Evolutionary conservation across 1,140 invertebrate species (phyloP).

Genomic region (Littorina saxatilis): DNA sequence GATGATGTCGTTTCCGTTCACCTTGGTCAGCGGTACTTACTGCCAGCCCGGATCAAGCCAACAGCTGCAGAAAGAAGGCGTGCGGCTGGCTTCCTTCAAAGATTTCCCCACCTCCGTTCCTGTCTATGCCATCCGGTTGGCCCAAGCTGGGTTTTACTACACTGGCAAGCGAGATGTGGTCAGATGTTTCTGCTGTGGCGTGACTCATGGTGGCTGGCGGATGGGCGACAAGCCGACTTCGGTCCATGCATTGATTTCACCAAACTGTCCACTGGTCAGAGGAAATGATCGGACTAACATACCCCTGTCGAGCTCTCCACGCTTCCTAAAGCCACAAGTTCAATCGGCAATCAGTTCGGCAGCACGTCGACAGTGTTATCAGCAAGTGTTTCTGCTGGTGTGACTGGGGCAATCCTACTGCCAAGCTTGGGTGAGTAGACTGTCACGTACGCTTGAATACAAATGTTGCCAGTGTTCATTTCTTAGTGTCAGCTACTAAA

Average conservation of each 20-base stretch:
- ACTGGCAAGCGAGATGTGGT: slow-evolving; percentile 33
- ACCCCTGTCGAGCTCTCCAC: too few species aligned
- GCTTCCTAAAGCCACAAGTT: neutral
- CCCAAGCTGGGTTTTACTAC: slow-evolving; percentile 47
- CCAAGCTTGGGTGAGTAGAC: too few species aligned
- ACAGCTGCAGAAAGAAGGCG: slow-evolving; percentile 14
- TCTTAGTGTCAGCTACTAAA: too few species aligned
- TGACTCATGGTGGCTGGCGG: slow-evolving; percentile 36
- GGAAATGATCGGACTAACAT: slow-evolving; percentile 6
- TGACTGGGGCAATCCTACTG: too few species aligned
- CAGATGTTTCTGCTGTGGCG: slow-evolving; percentile 43
- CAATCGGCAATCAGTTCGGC: neutral
- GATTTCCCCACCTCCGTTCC: slow-evolving; percentile 32
- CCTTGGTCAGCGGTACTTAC: slow-evolving; percentile 1
- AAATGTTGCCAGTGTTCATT: too few species aligned
- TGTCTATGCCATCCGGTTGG: slow-evolving; percentile 34
- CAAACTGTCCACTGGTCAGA: slow-evolving; percentile 32
- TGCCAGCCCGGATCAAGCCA: neutral
- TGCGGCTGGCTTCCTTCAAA: slow-evolving; percentile 38
- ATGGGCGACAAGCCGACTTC: slow-evolving; percentile 36
- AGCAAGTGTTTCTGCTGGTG: too few species aligned
- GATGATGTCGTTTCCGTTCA: too few species aligned
- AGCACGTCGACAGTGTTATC: slow-evolving; percentile 4
- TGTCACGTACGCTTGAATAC: too few species aligned
- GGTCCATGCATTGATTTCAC: slow-evolving; percentile 42